Conservation (phyloP, 1,140 invertebrate genomes). For the Diorhabda carinulata region DNA sequence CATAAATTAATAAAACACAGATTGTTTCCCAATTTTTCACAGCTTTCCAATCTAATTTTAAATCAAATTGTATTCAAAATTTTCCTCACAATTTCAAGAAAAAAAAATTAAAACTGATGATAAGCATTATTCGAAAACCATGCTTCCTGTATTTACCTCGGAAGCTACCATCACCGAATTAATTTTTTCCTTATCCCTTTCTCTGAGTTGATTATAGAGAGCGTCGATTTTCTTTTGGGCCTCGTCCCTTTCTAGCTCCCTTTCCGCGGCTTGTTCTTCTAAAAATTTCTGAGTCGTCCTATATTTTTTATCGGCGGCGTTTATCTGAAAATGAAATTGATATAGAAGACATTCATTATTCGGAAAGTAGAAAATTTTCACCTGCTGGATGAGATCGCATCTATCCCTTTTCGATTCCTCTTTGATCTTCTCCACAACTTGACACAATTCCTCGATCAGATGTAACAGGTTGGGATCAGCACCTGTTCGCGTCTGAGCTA, state of each 20-base stretch:
- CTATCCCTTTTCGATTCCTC: slow-evolving; percentile 62
- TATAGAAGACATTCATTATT: neutral
- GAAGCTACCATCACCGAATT: slow-evolving; percentile 53
- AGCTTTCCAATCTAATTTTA: no score
- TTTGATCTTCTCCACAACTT: slow-evolving; percentile 58
- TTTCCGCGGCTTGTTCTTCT: slow-evolving; percentile 73
- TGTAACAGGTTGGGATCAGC: slow-evolving; percentile 52
- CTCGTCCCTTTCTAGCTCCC: slow-evolving; percentile 75
- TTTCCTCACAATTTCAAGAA: no score
- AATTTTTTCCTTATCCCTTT: slow-evolving; percentile 59
- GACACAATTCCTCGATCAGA: slow-evolving; percentile 59
- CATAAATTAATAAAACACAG: no score
- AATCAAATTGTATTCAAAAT: no score
- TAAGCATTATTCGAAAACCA: no score
- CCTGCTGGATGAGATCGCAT: slow-evolving; percentile 70
- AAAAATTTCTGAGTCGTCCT: slow-evolving; percentile 68
- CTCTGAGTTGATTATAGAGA: slow-evolving; percentile 59
- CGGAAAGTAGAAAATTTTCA: slow-evolving; percentile 42
- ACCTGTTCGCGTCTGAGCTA: slow-evolving; percentile 46
- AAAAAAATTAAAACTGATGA: no score
- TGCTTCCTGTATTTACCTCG: slow-evolving; percentile 49
- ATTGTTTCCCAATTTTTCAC: no score
- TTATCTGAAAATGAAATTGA: slow-evolving; percentile 54
- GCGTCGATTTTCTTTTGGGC: slow-evolving; percentile 59
- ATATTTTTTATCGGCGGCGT: slow-evolving; percentile 74